phyloP scores from a whole-genome alignment of 2,888 invertebrate genomes.

The Lochmaea capreae region DNA sequence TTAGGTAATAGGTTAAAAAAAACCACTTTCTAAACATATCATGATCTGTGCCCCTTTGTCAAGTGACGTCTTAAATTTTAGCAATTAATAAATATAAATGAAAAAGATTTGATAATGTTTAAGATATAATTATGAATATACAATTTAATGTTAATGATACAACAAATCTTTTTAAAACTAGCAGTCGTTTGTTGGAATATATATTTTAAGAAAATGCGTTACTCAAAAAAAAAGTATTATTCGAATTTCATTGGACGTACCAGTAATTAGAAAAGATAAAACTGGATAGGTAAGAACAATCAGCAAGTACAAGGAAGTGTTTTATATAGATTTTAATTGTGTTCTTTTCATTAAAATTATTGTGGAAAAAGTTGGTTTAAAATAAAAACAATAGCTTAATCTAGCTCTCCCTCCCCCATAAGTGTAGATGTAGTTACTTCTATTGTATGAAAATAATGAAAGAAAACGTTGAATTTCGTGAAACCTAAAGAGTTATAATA shows the following conservation, averaged over 20 bases:
- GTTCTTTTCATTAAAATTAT: too few species aligned
- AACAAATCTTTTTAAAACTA: slow-evolving; percentile 49
- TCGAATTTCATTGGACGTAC: slow-evolving; percentile 23
- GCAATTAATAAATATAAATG: slow-evolving; percentile 64
- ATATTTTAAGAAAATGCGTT: slow-evolving; percentile 36
- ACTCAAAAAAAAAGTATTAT: slow-evolving; percentile 31
- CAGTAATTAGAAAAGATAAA: not conserved
- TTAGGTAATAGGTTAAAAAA: slow-evolving; percentile 70
- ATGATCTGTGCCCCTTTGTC: slow-evolving; percentile 82
- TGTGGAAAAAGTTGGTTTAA: too few species aligned
- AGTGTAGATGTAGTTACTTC: too few species aligned
- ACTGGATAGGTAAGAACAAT: not conserved
- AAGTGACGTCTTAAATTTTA: slow-evolving; percentile 70
- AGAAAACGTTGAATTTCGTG: too few species aligned
- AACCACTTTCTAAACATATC: slow-evolving; percentile 84
- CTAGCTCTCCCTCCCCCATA: too few species aligned
- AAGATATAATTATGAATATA: slow-evolving; percentile 64
- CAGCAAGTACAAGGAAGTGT: not conserved
- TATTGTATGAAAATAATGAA: too few species aligned
- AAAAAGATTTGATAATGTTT: slow-evolving; percentile 67
- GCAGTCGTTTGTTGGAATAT: slow-evolving; percentile 29
- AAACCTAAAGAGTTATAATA: too few species aligned
- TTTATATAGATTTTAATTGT: too few species aligned
- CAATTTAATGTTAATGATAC: slow-evolving; percentile 55
- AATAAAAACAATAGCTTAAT: too few species aligned